Evolutionary conservation across 2,113 vertebrate genomes (phyloP).

Genomic region (Motacilla alba): DNA sequence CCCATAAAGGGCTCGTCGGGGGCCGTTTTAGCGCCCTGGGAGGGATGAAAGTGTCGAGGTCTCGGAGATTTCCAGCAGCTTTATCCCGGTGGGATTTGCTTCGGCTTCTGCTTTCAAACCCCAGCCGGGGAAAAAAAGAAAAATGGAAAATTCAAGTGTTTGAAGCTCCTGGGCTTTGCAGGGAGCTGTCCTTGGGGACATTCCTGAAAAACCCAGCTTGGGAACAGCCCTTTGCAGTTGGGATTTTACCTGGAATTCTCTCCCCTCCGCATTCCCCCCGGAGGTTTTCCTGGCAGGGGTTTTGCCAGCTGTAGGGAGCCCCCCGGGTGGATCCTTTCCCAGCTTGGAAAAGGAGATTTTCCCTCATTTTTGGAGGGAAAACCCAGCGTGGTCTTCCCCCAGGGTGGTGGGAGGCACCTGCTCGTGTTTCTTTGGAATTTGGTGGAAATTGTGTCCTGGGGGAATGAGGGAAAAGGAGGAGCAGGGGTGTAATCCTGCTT

Average conservation of each 20-base stretch:
- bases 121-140: rapidly evolving
- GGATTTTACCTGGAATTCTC: neutral
- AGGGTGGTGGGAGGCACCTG: neutral
- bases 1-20: neutral
- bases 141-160: neutral
- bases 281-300: neutral
- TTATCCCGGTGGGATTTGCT: neutral
- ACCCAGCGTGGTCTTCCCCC: rapidly evolving
- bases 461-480: neutral
- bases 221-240: neutral
- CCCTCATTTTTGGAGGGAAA: neutral
- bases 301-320: neutral
- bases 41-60: neutral
- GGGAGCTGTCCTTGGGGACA: neutral
- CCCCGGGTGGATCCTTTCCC: rapidly evolving
- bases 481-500: neutral
- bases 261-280: rapidly evolving
- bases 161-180: neutral
- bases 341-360: neutral
- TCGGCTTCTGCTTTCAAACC: neutral
- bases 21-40: neutral
- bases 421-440: neutral
- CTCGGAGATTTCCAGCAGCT: neutral
- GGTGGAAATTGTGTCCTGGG: neutral
- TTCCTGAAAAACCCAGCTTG: neutral